Conservation (phyloP, 2,113 vertebrate species). For the Dermatemys mawii region DNA sequence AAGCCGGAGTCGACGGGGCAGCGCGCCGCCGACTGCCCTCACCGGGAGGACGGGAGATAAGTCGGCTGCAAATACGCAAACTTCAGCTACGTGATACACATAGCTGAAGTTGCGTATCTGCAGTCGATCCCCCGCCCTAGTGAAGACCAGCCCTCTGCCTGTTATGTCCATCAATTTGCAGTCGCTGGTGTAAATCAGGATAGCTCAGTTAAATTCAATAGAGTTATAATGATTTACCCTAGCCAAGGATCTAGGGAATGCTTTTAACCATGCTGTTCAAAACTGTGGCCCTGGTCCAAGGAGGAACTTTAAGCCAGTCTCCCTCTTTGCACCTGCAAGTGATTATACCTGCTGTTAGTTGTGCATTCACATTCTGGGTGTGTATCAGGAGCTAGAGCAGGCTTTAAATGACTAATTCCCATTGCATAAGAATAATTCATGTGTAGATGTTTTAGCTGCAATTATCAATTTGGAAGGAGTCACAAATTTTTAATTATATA, state of each 20-base stretch:
- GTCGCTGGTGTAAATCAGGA: background rate
- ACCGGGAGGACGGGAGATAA: too few relatives aligned
- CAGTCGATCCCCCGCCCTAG: too few relatives aligned
- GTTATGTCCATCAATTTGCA: background rate
- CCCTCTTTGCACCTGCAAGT: background rate
- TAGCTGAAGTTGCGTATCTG: too few relatives aligned
- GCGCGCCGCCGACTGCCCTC: too few relatives aligned
- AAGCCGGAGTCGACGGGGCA: too few relatives aligned
- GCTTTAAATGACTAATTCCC: background rate
- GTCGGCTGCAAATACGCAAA: too few relatives aligned
- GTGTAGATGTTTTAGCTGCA: background rate
- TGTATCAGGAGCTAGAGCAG: background rate
- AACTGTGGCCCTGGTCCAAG: background rate
- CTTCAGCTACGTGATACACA: too few relatives aligned
- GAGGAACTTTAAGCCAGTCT: background rate
- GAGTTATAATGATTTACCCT: fast-evolving
- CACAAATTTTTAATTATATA: background rate
- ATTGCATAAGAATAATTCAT: background rate
- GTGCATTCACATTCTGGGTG: background rate
- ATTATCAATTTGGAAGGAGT: background rate
- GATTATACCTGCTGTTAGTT: background rate
- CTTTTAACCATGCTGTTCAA: background rate
- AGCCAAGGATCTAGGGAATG: background rate
- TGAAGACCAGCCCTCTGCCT: too few relatives aligned
- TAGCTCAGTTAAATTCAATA: background rate